phyloP scores from a whole-genome alignment of 2,888 invertebrate species.

The Cheilosia pagana region DNA sequence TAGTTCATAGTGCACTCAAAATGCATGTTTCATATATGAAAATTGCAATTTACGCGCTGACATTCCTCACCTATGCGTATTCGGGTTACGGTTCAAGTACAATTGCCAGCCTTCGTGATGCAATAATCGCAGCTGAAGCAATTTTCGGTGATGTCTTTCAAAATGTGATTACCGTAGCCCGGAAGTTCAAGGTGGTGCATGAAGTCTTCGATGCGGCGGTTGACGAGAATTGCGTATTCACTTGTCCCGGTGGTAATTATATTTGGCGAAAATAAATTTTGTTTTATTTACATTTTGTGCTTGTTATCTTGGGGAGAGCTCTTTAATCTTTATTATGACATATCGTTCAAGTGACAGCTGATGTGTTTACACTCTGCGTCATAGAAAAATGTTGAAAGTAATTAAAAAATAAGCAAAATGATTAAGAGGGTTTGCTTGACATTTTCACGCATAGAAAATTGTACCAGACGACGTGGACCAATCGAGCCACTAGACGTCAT shows the following conservation, averaged over 20 bases:
- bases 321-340: slow-evolving; percentile 27
- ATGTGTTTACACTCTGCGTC: slow-evolving; percentile 24
- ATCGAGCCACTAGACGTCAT: no score
- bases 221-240: slow-evolving; percentile 91
- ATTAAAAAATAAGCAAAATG: neutral
- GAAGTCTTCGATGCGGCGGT: slow-evolving; percentile 93
- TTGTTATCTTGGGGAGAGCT: slow-evolving; percentile 10
- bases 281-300: slow-evolving; percentile 52
- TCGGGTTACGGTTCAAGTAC: slow-evolving; percentile 91
- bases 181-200: slow-evolving; percentile 90
- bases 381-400: neutral
- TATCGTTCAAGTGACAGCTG: slow-evolving; percentile 32
- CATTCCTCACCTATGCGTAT: slow-evolving; percentile 91
- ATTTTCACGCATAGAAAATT: no score
- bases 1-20: slow-evolving; percentile 64
- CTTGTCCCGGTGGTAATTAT: slow-evolving; percentile 89
- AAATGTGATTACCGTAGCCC: slow-evolving; percentile 89
- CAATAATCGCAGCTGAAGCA: slow-evolving; percentile 91
- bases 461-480: no score
- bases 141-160: slow-evolving; percentile 91
- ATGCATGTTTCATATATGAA: slow-evolving; percentile 92
- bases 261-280: slow-evolving; percentile 9
- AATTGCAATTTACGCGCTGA: slow-evolving; percentile 89
- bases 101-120: slow-evolving; percentile 89
- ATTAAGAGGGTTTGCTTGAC: no score